Evolutionary conservation across 2,113 vertebrate genomes (phyloP), one percentile per base, ranked within the genome.

Genomic region (Corythaixoides concolor): DNA sequence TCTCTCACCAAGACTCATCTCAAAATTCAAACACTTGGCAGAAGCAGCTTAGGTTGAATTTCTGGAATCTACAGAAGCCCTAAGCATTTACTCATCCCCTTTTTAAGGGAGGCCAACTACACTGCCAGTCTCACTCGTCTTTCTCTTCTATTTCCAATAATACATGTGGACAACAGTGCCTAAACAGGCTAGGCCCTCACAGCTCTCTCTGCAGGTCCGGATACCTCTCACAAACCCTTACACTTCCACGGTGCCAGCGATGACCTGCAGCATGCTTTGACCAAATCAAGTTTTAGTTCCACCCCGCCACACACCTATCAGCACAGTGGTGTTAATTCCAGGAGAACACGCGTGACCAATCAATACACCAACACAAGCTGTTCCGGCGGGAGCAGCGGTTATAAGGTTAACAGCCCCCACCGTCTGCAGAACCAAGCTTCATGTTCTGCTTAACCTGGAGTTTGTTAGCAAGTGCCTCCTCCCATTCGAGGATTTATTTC

Each of bases 51-150:
- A 15, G 26, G 30, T 47, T 4, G 47, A 28, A 32, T 49, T n/a
- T n/a, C 26, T 2, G 52, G 39, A 0, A 73, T 21, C 70, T 4
- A 0, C 0, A 21, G 8, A 53, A 33, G 17, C 5, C 15, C 27
- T 12, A 1, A 8, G 70, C 2, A 0, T 14, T 35, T n/a, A 8
- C 18, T 37, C 47, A 10, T 7, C 16, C 15, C 16, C 53, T 55
- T 19, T 11, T 12, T 58, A 23, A 55, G 60, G 27, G 8, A 64
- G 16, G 28, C 20, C 39, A 41, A 9, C 35, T 7, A 3, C 50
- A 23, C 14, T 13, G 15, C 49, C 1, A 2, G 30, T 19, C 37
- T 13, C 16, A 2, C 16, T 35, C 3, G 7, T 17, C 59, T 11
- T 56, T 7, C 24, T 39, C 4, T 4, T 14, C 24, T 5, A 0